Conservation (phyloP, 2,797 vertebrate genomes). For the Garrulus glandarius region DNA sequence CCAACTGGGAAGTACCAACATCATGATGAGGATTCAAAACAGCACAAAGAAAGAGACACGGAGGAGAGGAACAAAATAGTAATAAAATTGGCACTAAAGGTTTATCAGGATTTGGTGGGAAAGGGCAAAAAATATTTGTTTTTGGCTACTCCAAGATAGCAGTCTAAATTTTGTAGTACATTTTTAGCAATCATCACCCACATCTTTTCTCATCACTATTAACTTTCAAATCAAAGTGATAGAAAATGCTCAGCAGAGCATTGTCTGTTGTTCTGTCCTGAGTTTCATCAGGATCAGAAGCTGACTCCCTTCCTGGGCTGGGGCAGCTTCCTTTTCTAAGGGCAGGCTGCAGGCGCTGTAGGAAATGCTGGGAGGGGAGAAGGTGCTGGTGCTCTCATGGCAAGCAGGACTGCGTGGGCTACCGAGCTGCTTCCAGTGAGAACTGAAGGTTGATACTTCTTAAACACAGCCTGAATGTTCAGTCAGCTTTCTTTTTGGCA, state of each 20-base stretch:
- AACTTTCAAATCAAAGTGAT: neutral
- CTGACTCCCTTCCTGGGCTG: neutral
- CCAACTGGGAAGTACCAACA: neutral
- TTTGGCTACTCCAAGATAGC: neutral
- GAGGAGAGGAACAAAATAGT: neutral
- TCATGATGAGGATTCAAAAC: neutral
- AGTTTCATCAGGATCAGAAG: neutral
- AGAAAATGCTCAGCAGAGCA: neutral
- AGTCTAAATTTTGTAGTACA: neutral
- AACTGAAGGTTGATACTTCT: neutral
- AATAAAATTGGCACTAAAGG: neutral
- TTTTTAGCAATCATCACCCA: neutral
- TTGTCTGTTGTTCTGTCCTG: neutral
- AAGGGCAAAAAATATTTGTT: neutral
- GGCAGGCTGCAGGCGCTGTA: neutral
- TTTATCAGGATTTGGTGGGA: neutral
- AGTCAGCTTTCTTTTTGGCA: neutral
- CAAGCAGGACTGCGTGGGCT: neutral
- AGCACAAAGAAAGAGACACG: neutral
- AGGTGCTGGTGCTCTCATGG: fast-evolving
- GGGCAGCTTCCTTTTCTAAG: neutral
- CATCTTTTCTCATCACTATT: neutral
- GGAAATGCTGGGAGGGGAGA: neutral
- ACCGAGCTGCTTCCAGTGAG: fast-evolving
- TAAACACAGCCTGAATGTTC: neutral